Evolutionary conservation across 2,888 invertebrate species (phyloP).

Genomic region (Melangyna quadrimaculata): DNA sequence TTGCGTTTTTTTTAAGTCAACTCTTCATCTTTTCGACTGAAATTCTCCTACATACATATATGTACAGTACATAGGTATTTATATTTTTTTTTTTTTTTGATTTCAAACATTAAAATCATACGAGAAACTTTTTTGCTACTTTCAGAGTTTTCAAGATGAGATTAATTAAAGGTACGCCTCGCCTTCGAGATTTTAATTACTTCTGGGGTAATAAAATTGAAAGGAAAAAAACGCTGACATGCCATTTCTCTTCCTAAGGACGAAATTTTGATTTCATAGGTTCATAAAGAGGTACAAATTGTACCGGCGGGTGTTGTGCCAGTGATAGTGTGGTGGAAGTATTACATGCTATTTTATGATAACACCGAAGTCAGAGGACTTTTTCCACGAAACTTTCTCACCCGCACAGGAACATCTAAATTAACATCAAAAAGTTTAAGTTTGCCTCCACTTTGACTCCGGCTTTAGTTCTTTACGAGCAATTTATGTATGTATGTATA

Average conservation of each 20-base stretch:
- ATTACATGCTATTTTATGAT: constrained; percentile 26
- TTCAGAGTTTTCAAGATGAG: constrained; percentile 34
- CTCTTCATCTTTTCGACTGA: neutral
- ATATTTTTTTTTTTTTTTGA: neutral
- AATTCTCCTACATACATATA: neutral
- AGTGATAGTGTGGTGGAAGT: neutral
- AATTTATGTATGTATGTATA: too few species aligned
- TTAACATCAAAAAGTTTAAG: constrained; percentile 64
- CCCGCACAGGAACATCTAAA: constrained; percentile 57
- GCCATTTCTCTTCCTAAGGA: constrained; percentile 12
- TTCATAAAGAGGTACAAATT: neutral
- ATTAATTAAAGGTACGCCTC: constrained; percentile 43
- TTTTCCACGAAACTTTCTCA: constrained; percentile 45
- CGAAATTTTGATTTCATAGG: constrained; percentile 36
- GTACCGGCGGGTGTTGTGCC: neutral
- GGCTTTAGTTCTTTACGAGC: constrained; percentile 30
- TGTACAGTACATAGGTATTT: too few species aligned
- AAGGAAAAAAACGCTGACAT: constrained; percentile 19
- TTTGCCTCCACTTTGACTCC: constrained; percentile 20
- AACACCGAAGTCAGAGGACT: constrained; percentile 12
- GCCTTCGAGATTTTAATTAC: constrained; percentile 58
- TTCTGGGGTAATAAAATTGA: constrained; percentile 42
- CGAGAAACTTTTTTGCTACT: neutral
- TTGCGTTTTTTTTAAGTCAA: neutral
- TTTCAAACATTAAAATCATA: neutral